Conservation (phyloP, 2,888 invertebrate species). For the Eupithecia vulgata region DNA sequence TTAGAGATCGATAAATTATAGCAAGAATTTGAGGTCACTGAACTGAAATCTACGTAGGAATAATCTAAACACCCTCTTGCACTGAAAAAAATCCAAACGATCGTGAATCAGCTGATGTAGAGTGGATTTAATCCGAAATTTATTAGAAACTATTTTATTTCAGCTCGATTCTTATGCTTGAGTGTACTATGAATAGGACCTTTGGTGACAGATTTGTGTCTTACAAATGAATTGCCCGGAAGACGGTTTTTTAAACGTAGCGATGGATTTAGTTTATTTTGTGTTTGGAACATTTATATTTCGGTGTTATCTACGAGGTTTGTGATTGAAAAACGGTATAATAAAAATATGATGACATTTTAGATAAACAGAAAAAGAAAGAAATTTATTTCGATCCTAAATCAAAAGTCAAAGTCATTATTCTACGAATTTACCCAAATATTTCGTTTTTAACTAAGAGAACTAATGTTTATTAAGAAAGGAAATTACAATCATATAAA, state of each 20-base stretch:
- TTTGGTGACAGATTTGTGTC: constrained; percentile 80
- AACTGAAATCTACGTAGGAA: constrained; percentile 53
- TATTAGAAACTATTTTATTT: constrained; percentile 76
- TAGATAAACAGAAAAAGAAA: not conserved
- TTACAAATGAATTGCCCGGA: constrained; percentile 68
- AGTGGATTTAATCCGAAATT: constrained; percentile 70
- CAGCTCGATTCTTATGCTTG: constrained; percentile 64
- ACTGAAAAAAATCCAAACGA: constrained; percentile 59
- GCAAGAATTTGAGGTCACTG: constrained; percentile 70
- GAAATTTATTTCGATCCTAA: not conserved
- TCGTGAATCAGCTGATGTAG: constrained; percentile 58
- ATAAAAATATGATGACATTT: not conserved
- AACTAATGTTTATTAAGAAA: too few relatives aligned
- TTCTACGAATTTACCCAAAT: not conserved
- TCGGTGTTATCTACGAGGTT: constrained; percentile 15
- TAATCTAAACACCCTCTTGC: constrained; percentile 66
- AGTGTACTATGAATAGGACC: constrained; percentile 71
- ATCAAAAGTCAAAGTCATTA: not conserved
- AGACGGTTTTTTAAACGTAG: constrained; percentile 58
- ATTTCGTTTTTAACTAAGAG: too few relatives aligned
- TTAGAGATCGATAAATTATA: constrained; percentile 64
- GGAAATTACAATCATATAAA: too few relatives aligned
- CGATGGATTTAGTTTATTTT: constrained; percentile 60
- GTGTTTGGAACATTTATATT: constrained; percentile 48
- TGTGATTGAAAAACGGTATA: not conserved